Evolutionary conservation across 2,797 vertebrate genomes (phyloP), one percentile per base, ranked within the genome.

Genomic region (Cossypha heuglini): DNA sequence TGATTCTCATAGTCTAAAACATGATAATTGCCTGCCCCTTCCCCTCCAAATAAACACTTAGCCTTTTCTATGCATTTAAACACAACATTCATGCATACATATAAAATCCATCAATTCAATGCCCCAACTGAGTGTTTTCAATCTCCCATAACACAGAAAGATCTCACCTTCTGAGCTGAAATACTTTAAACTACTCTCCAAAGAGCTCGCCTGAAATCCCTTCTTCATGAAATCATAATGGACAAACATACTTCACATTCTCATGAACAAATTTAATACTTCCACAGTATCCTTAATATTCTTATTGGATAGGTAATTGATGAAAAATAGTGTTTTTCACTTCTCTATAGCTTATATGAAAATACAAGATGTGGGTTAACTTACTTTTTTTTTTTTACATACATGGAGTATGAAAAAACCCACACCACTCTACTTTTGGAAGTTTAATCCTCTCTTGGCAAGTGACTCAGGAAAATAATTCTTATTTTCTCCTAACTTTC

Each of bases 191-290:
- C 24, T n/a, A 38, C 46, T 80, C 48, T 81, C 1, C 0, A 35
- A 63, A 72, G 33, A 76, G 35, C 43, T 69, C 29, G 33, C 59
- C 64, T 68, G 66, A 86, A 90, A 79, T 75, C 25, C 45, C 43
- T 89, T 73, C 81, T 79, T 92, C 63, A 57, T 68, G 62, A 91
- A 96, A 95, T 75, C 45, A 38, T 69, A 73, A 90, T 5, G 51
- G 84, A 94, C 74, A 85, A 91, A 67, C 78, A 45, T 51, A 63
- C n/a, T 64, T 88, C 84, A 96, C 84, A 58, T 97, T 86, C 87
- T 80, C 61, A 67, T 81, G 35, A 42, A 84, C 59, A 66, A 37
- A 74, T 18, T 61, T 79, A 86, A 48, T 83, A 82, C 78, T 92
- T 96, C 35, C 73, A 67, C 38, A 79, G 43, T 76, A 78, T 35